Evolutionary conservation across 2,888 invertebrate species (phyloP).

Genomic region (Aradus depressus): DNA sequence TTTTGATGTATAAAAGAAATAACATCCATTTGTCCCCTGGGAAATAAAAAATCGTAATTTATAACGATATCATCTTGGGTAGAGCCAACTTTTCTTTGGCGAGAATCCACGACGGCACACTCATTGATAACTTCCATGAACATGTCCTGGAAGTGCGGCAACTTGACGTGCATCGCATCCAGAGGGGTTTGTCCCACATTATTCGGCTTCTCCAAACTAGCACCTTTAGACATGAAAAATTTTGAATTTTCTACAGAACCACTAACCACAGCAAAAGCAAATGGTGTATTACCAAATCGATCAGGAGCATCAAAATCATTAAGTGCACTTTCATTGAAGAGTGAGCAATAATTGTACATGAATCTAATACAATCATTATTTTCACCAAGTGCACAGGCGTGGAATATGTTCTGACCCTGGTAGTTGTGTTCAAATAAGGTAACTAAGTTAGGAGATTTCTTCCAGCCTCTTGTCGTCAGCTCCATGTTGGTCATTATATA

Average conservation of each 20-base stretch:
- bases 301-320: not conserved
- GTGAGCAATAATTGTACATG: too few species aligned
- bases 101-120: not conserved
- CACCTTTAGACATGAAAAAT: not conserved
- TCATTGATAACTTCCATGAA: not conserved
- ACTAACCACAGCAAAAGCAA: not conserved
- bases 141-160: not conserved
- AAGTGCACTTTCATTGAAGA: too few species aligned
- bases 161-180: not conserved
- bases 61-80: too few species aligned
- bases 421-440: not conserved
- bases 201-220: not conserved
- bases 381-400: constrained; percentile 11
- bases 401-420: constrained; percentile 1
- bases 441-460: too few species aligned
- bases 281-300: not conserved
- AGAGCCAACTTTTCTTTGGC: too few species aligned
- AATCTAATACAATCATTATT: not conserved
- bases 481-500: constrained; percentile 1
- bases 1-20: not conserved
- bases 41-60: too few species aligned
- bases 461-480: too few species aligned
- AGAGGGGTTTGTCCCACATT: not conserved
- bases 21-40: not conserved
- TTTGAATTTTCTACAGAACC: not conserved